Base-by-base conservation (phyloP, 2,113 vertebrate genomes). In the Notarius lentiginosus region DNA sequence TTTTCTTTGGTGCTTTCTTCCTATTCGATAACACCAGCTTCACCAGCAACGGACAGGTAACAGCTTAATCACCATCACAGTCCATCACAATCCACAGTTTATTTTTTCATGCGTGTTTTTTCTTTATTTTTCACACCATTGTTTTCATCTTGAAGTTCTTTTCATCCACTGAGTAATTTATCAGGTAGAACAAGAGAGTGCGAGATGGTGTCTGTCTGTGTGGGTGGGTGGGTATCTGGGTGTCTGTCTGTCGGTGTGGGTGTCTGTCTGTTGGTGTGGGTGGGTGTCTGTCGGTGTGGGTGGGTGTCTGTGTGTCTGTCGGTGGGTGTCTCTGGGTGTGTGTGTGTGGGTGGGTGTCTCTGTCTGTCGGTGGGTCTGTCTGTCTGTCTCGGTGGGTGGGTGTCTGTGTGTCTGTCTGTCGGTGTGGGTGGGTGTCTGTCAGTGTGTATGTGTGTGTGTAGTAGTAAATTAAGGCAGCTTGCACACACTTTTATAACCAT, bases 1-100 rank as follows among this genome's bases (percentile, higher is more conserved):
- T 99, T 95, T 99, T 99, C 95, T 99, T 99, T 88, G 97, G 98
- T 91, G 96, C 96, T 94, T 99, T 98, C 93, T 97, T 98, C 94
- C 94, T 99, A 92, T 98, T 98, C 91, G 97, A 98, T 91, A 97
- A 97, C 93, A 97, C 97, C 73, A 92, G 96, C 68, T 96, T 98
- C 94, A 97, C 97, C 95, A 98, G 97, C 95, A 98, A 97, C 0
- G 98, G 98, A 92, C 98, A 99, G 97, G 98, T 99, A 93, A 93
- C 93, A 0, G 5, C 51, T n/a, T 49, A 7, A 65, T 55, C 34
- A 60, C 47, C 17, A 0, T 34, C 76, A 47, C 66, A 58, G 60
- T 41, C 51, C 85, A 77, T 41, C 34, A 18, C 70, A 22, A 61
- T 34, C 0, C 34, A 41, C 34, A 20, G 24, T 60, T 30, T 63